phyloP scores from a whole-genome alignment of 2,113 vertebrate species.

The Thalassoma bifasciatum region DNA sequence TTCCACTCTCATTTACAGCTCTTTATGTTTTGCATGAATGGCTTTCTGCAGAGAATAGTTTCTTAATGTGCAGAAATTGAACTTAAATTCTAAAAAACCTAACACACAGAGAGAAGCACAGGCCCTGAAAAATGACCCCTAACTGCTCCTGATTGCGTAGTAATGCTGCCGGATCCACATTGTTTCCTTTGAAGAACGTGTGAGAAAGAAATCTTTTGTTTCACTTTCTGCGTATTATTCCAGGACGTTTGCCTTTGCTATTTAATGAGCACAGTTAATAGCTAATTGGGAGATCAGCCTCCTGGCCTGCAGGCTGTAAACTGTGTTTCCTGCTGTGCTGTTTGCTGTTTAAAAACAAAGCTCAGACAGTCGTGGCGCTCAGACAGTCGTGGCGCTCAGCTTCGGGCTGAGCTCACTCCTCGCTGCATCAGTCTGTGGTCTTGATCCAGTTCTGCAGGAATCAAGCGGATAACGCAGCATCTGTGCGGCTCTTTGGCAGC shows the following conservation, averaged over 20 bases:
- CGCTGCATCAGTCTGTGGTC: conserved; percentile 56
- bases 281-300: conserved; percentile 76
- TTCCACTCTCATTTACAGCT: conserved; percentile 7
- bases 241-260: conserved; percentile 64
- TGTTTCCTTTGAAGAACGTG: conserved; percentile 40
- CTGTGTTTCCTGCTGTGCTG: conserved; percentile 62
- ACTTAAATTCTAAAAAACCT: conserved; percentile 42
- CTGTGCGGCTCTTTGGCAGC: conserved; percentile 18
- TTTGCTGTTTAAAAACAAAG: conserved; percentile 70
- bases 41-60: conserved; percentile 23
- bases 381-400: conserved; percentile 69
- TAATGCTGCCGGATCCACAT: conserved; percentile 16
- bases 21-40: conserved; percentile 1
- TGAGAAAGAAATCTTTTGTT: conserved; percentile 53
- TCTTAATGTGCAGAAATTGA: conserved; percentile 5
- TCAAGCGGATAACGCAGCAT: conserved; percentile 55
- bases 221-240: conserved; percentile 57
- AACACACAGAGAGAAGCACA: conserved; percentile 42
- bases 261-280: conserved; percentile 73
- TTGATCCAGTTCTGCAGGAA: conserved; percentile 51
- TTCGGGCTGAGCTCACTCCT: conserved; percentile 52
- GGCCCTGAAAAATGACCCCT: conserved; percentile 51
- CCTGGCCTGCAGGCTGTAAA: conserved; percentile 62
- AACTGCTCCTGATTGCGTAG: conserved; percentile 24
- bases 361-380: conserved; percentile 66